These are phyloP conservation scores for Micromesistius poutassou DNA, from an alignment of 2,797 vertebrate genomes.

Conservation along the genomic window DNA sequence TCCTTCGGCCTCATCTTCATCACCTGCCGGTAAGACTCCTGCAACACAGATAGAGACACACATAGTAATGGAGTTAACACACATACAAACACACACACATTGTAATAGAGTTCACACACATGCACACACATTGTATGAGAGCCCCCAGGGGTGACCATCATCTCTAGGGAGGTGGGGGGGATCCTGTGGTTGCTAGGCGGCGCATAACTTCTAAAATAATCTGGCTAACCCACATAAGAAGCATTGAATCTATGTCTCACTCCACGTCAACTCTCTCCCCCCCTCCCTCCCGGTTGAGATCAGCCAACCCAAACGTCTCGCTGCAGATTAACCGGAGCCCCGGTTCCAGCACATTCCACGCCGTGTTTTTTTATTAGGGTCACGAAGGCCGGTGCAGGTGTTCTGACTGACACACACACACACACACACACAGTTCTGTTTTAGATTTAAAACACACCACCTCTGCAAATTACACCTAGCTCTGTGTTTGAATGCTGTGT, in stretches of 20 bases:
- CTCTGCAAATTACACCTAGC: conserved; percentile 48
- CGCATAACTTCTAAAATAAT: conserved; percentile 53
- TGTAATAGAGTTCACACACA: background rate
- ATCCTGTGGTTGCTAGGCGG: conserved; percentile 40
- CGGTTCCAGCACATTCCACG: conserved; percentile 70
- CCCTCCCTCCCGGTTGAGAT: conserved; percentile 41
- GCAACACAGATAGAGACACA: conserved; percentile 77
- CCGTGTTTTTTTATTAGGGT: conserved; percentile 61
- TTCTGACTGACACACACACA: conserved; percentile 34
- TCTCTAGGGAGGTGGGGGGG: background rate
- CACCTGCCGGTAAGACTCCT: conserved; percentile 91
- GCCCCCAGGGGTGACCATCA: background rate
- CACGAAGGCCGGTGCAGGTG: conserved; percentile 69
- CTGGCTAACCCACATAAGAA: conserved; percentile 39
- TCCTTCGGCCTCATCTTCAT: conserved; percentile 95
- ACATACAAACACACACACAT: conserved; percentile 2
- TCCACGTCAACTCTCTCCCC: conserved; percentile 28
- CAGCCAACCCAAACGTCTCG: conserved; percentile 71
- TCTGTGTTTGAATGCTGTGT: no score
- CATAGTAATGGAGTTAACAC: conserved; percentile 74
- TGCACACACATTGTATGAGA: background rate
- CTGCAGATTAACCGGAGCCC: conserved; percentile 63
- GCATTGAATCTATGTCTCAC: conserved; percentile 54
- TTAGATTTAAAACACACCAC: conserved; percentile 48
- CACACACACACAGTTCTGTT: conserved; percentile 43